Base-by-base conservation (phyloP, 2,888 invertebrate species). In the Formica aserva region DNA sequence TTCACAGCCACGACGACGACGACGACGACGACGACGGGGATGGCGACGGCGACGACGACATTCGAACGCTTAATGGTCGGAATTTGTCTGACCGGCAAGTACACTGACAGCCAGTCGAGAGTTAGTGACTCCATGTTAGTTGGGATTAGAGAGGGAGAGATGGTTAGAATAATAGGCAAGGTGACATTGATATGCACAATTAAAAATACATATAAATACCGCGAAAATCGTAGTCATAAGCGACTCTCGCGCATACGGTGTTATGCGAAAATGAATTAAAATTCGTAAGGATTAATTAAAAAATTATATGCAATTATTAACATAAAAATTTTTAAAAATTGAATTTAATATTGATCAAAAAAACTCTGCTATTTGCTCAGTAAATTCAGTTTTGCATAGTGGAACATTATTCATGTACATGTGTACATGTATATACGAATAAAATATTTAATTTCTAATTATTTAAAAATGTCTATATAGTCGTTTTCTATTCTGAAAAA, bases 51-150 rank as follows among this genome's bases (percentile, higher is more conserved):
- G 62, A 85, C 84, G 87, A 83, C 90, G 88, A 88, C 91, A 91
- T 92, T 92, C 91, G 92, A 91, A 90, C 89, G 88, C 88, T 91
- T 92, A 92, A 92, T 92, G 91, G 92, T 88, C 87, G 89, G 91
- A 92, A 92, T 92, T 92, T 92, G 92, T 92, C 92, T 91, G 91
- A 91, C 85, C 91, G 91, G 91, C 92, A 92, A 92, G 91, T 91
- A 92, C 89, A 90, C 86, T 80, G 87, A 88, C 88, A 87, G 83
- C 74, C 82, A 86, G 82, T 86, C 82, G 87, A 83, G 81, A 88
- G 83, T 81, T 85, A 67, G 83, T 83, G 76, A 84, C 81, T 83
- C 86, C 48, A 86, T 77, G 78, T 66, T 84, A 74, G 69, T 60
- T 69, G 48, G 74, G 52, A 38, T 62, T 38, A 74, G 80, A 84